A percentile compares a stretch with the other conserved stretches of the same genome.
phyloP scores from a whole-genome alignment of 2,888 invertebrate genomes.

The Tetheella fluctuosa region DNA sequence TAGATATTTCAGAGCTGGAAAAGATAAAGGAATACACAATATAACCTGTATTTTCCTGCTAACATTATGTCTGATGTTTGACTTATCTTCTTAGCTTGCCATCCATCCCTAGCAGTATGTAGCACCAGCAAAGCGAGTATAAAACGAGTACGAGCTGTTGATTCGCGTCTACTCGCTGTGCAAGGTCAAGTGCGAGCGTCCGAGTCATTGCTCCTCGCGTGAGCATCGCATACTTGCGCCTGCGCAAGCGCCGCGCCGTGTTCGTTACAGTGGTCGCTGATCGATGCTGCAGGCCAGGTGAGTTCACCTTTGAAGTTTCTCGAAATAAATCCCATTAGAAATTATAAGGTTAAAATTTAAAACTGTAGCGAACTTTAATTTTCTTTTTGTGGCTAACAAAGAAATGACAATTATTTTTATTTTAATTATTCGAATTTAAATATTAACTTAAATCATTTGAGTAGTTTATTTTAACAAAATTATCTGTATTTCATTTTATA shows the following conservation, averaged over 20 bases:
- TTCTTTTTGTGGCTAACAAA: too few species aligned
- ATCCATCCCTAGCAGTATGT: conserved; percentile 44
- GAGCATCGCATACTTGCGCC: conserved; percentile 51
- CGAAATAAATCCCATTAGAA: neutral
- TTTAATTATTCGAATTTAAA: too few species aligned
- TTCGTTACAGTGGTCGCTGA: conserved; percentile 34
- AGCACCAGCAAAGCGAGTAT: conserved; percentile 59
- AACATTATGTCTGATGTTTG: conserved; percentile 7
- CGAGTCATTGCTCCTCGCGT: conserved; percentile 79
- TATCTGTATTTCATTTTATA: too few species aligned
- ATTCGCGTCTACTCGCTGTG: conserved; percentile 75
- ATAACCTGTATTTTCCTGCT: neutral
- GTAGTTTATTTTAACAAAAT: too few species aligned
- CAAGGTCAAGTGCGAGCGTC: conserved; percentile 80
- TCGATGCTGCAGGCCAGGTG: conserved; percentile 11
- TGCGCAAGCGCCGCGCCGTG: conserved; percentile 45
- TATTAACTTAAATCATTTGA: too few species aligned
- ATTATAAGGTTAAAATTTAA: neutral
- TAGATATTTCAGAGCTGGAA: neutral
- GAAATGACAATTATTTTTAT: too few species aligned
- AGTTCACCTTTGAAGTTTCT: neutral
- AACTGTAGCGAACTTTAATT: neutral
- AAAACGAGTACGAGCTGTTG: conserved; percentile 73
- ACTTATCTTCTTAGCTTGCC: conserved; percentile 14
- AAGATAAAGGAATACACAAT: neutral